Percentiles rank a stretch among this genome's conserved stretches.
These are phyloP conservation scores for Sphaeridia pumilis DNA, from an alignment of 2,888 invertebrate genomes.

Conservation along the genomic window DNA sequence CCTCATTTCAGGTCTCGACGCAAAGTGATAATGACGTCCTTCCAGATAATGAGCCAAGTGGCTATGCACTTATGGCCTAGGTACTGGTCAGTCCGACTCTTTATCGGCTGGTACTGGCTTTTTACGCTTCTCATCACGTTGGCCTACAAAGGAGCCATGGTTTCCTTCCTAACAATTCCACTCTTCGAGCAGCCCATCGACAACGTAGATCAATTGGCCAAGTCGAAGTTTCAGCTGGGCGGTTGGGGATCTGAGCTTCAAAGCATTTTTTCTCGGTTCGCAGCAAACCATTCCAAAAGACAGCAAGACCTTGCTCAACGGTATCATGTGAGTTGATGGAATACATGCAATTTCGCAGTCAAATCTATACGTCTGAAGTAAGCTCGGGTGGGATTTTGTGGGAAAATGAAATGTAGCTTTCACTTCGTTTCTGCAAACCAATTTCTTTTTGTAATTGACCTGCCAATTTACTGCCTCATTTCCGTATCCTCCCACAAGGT, in stretches of 20 bases:
- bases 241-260: constrained; percentile 34
- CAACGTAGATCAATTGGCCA: constrained; percentile 29
- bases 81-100: constrained; percentile 60
- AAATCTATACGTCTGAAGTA: too few relatives aligned
- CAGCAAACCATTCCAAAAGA: neutral
- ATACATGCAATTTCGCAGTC: too few relatives aligned
- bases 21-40: constrained; percentile 29
- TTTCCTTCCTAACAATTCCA: constrained; percentile 36
- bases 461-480: too few relatives aligned
- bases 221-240: constrained; percentile 26
- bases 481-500: too few relatives aligned
- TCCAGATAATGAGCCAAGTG: constrained; percentile 34
- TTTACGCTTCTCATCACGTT: constrained; percentile 69
- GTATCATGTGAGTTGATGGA: neutral
- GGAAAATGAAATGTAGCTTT: neutral
- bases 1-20: constrained; percentile 6
- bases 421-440: neutral
- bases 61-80: constrained; percentile 34
- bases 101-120: constrained; percentile 80
- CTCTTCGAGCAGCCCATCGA: constrained; percentile 34
- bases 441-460: too few relatives aligned
- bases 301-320: neutral
- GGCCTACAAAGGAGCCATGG: constrained; percentile 51
- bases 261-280: constrained; percentile 19
- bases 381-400: too few relatives aligned